Conservation (phyloP, 2,797 vertebrate species). For the Scarus forsteni region DNA sequence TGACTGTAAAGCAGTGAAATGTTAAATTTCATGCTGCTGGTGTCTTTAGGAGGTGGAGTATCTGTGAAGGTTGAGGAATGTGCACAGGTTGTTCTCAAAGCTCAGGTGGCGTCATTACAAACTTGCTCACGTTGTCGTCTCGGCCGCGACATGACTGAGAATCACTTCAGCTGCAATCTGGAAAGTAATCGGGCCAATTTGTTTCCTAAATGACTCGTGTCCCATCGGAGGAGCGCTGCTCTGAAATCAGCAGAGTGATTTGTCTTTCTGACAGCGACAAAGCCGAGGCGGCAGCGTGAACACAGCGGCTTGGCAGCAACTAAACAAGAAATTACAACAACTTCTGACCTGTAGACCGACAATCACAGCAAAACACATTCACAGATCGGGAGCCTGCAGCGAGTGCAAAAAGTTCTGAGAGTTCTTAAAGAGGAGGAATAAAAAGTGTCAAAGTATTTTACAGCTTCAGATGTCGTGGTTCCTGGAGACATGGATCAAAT, state of each 20-base stretch:
- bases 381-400: fast-evolving
- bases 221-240: slow-evolving; percentile 54
- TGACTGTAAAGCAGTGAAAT: no score
- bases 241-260: slow-evolving; percentile 62
- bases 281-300: slow-evolving; percentile 25
- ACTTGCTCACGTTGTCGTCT: slow-evolving; percentile 50
- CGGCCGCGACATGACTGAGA: slow-evolving; percentile 66
- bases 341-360: slow-evolving; percentile 22
- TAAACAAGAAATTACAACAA: slow-evolving; percentile 41
- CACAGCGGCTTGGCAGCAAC: slow-evolving; percentile 2
- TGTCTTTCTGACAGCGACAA: slow-evolving; percentile 52
- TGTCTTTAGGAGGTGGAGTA: neutral
- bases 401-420: neutral
- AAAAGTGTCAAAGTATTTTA: neutral
- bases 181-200: slow-evolving; percentile 77
- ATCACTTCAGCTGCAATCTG: slow-evolving; percentile 74
- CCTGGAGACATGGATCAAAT: no score
- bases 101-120: slow-evolving; percentile 56
- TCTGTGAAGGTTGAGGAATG: slow-evolving; percentile 6
- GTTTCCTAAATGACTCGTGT: slow-evolving; percentile 78
- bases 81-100: slow-evolving; percentile 19
- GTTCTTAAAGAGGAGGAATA: neutral
- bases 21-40: no score
- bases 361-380: neutral
- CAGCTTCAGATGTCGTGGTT: no score